Evolutionary conservation across 2,113 vertebrate genomes (phyloP).

Genomic region (Geothlypis trichas): DNA sequence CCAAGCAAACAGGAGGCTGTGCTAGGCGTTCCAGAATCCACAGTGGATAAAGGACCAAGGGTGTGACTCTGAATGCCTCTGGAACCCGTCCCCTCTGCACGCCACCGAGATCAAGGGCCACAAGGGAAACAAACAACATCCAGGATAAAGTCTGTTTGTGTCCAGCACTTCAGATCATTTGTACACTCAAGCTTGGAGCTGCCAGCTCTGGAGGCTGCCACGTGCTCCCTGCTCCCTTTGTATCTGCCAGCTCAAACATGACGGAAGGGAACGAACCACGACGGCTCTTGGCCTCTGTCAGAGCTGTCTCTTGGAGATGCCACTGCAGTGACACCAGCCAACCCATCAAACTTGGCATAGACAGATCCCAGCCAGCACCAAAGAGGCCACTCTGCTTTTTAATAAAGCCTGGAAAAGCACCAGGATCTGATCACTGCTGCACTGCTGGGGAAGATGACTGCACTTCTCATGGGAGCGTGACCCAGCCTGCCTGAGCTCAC

Average conservation of each 20-base stretch:
- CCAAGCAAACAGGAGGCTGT: background rate
- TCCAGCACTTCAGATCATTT: background rate
- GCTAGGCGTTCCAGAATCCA: background rate
- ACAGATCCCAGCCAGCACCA: background rate
- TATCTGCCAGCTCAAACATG: conserved; percentile 32
- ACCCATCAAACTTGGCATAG: background rate
- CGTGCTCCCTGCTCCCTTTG: conserved; percentile 9
- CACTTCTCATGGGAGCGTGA: background rate
- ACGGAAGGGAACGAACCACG: background rate
- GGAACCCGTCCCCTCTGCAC: background rate
- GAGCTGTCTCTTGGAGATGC: conserved; percentile 13
- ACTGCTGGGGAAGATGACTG: background rate
- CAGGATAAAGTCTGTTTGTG: background rate
- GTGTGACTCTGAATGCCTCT: background rate
- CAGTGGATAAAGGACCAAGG: background rate
- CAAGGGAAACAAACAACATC: background rate
- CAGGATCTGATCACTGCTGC: background rate
- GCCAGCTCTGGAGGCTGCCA: background rate
- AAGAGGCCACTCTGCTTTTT: background rate
- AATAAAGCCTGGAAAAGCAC: conserved; percentile 5
- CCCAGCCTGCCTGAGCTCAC: background rate
- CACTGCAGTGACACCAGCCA: background rate
- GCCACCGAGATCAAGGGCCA: background rate
- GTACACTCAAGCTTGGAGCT: background rate
- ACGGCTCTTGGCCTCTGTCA: background rate